Conservation (phyloP, 2,113 vertebrate species). For the Perognathus longimembris region DNA sequence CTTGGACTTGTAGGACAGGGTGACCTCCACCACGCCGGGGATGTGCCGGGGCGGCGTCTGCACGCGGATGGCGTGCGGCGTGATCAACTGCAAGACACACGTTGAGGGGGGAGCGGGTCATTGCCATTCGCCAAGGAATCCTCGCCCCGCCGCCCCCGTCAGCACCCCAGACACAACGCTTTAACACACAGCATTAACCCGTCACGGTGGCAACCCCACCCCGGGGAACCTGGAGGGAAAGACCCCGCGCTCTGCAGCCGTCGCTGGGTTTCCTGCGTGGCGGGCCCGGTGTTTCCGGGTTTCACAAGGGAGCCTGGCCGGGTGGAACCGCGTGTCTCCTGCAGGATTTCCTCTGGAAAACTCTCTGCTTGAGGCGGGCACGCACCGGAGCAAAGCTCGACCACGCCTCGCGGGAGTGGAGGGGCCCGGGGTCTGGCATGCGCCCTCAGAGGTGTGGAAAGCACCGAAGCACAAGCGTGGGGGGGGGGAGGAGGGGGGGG, state of each 20-base stretch:
- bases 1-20: slow-evolving; percentile 99
- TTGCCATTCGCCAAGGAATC: slow-evolving; percentile 76
- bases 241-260: too few relatives aligned
- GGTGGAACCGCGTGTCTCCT: slow-evolving; percentile 65
- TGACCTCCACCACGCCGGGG: slow-evolving; percentile 99
- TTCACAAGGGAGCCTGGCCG: slow-evolving; percentile 69
- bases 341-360: slow-evolving; percentile 73
- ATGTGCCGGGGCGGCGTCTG: slow-evolving; percentile 99
- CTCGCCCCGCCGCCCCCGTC: slow-evolving; percentile 78
- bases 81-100: slow-evolving; percentile 93
- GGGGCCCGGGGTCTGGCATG: slow-evolving; percentile 54
- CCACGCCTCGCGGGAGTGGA: slow-evolving; percentile 16
- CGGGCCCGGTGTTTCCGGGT: slow-evolving; percentile 70
- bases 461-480: too few relatives aligned
- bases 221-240: slow-evolving; percentile 81
- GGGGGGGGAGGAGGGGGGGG: slow-evolving; percentile 56
- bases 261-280: slow-evolving; percentile 78
- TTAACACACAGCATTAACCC: slow-evolving; percentile 87
- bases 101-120: slow-evolving; percentile 62
- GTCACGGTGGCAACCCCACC: slow-evolving; percentile 84
- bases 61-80: slow-evolving; percentile 98
- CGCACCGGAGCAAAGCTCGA: slow-evolving; percentile 42
- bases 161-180: slow-evolving; percentile 86
- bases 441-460: slow-evolving; percentile 40
- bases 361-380: slow-evolving; percentile 60